Conservation (phyloP, 2,888 invertebrate species). For the Cartodere bifasciata region DNA sequence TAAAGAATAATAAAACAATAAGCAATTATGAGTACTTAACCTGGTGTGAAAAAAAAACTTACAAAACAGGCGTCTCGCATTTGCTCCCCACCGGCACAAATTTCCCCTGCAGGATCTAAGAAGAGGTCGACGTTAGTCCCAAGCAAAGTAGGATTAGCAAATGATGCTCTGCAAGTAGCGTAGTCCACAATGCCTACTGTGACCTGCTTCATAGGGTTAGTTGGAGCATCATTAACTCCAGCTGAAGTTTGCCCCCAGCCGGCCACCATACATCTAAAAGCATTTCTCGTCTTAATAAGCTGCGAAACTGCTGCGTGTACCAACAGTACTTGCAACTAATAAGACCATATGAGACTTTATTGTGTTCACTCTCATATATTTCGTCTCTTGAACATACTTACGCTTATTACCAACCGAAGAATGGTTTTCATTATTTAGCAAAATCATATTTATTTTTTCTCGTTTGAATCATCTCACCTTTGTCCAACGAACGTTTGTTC, state of each 20-base stretch:
- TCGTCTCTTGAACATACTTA: too few relatives aligned
- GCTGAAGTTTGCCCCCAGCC: slow-evolving; percentile 85
- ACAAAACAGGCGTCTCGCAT: slow-evolving; percentile 29
- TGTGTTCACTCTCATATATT: too few relatives aligned
- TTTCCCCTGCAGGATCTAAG: slow-evolving; percentile 26
- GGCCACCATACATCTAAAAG: slow-evolving; percentile 49
- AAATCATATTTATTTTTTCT: neutral
- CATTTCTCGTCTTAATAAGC: too few relatives aligned
- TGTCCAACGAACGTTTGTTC: slow-evolving; percentile 23
- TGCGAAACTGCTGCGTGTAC: too few relatives aligned
- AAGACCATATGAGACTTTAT: too few relatives aligned
- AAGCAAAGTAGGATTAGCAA: slow-evolving; percentile 20
- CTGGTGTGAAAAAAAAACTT: slow-evolving; percentile 12
- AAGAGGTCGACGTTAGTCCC: slow-evolving; percentile 26
- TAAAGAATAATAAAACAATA: slow-evolving; percentile 26
- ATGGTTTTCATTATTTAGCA: too few relatives aligned
- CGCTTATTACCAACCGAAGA: too few relatives aligned
- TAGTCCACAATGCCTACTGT: slow-evolving; percentile 58
- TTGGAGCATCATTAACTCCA: slow-evolving; percentile 29
- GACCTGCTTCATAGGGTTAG: slow-evolving; percentile 57
- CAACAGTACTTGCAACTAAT: too few relatives aligned
- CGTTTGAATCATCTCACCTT: slow-evolving; percentile 14
- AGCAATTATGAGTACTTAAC: neutral
- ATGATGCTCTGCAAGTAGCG: slow-evolving; percentile 31
- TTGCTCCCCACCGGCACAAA: slow-evolving; percentile 30